Percentiles rank a stretch among this genome's conserved stretches.
Evolutionary conservation across 2,113 vertebrate species (phyloP).

Genomic region (Lasiurus cinereus): DNA sequence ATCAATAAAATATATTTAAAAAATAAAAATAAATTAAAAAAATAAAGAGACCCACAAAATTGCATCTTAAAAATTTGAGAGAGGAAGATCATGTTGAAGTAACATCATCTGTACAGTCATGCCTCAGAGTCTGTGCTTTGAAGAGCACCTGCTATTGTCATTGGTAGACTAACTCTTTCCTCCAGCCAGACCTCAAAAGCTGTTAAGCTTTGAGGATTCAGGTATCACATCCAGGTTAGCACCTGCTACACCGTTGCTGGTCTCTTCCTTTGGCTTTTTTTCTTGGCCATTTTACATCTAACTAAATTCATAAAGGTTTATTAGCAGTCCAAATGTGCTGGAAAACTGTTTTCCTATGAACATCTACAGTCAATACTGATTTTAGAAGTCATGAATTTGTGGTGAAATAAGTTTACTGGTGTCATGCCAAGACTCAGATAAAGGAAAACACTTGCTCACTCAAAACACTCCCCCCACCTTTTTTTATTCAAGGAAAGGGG

Average conservation of each 20-base stretch:
- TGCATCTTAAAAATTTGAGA: slow-evolving; percentile 19
- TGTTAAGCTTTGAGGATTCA: neutral
- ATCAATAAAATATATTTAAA: too few relatives aligned
- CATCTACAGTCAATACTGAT: neutral
- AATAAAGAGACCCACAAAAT: slow-evolving; percentile 45
- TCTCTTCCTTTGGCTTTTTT: neutral
- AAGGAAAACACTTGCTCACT: neutral
- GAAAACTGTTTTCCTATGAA: neutral
- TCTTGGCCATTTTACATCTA: neutral
- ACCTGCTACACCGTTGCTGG: neutral
- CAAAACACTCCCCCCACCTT: neutral
- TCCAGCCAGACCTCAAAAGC: neutral
- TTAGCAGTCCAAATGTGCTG: neutral
- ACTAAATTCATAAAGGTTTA: neutral
- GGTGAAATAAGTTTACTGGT: neutral
- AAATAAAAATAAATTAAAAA: too few relatives aligned
- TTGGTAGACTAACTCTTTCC: neutral
- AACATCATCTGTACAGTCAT: neutral
- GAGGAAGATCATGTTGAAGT: neutral
- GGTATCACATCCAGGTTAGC: neutral
- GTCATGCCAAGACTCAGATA: neutral
- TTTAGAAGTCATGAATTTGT: neutral
- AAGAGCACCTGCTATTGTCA: neutral
- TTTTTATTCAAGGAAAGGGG: neutral
- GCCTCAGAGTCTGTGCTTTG: too few relatives aligned